phyloP scores from a whole-genome alignment of 30 jellyfish, hydroid and myxozoan species.

The Aurelia aurita complex sp. Pacific region DNA sequence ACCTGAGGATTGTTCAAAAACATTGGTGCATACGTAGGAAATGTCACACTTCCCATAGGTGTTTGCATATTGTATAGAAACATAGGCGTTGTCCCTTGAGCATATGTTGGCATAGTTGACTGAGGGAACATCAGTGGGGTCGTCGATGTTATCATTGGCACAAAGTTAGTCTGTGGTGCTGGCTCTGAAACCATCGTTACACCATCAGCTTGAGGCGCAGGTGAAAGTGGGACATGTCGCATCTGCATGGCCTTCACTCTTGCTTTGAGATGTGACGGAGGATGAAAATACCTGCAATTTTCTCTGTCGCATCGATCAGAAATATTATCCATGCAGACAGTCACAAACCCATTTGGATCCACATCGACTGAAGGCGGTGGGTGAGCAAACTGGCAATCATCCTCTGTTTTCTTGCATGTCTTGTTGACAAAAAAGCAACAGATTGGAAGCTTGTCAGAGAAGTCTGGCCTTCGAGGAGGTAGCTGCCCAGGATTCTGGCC shows the following conservation, averaged over 20 bases:
- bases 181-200: constrained; percentile 17
- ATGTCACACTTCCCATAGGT: constrained; percentile 48
- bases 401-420: constrained; percentile 47
- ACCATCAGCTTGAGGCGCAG: neutral
- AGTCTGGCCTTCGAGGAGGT: constrained; percentile 61
- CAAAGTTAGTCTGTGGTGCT: constrained; percentile 10
- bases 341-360: constrained; percentile 75
- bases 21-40: constrained; percentile 51
- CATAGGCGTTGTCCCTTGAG: constrained; percentile 31
- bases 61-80: constrained; percentile 46
- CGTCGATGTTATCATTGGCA: constrained; percentile 21
- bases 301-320: constrained; percentile 68
- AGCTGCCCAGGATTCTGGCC: constrained; percentile 8
- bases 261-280: constrained; percentile 61
- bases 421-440: constrained; percentile 52
- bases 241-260: constrained; percentile 68
- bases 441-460: constrained; percentile 78
- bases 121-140: constrained; percentile 45
- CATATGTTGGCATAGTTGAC: constrained; percentile 1
- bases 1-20: constrained; percentile 20
- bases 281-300: constrained; percentile 69
- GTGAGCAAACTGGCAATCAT: constrained; percentile 72
- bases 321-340: constrained; percentile 78
- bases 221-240: constrained; percentile 52
- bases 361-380: constrained; percentile 65